Conservation (phyloP, 1,140 invertebrate genomes). For the Drosophila nannoptera region DNA sequence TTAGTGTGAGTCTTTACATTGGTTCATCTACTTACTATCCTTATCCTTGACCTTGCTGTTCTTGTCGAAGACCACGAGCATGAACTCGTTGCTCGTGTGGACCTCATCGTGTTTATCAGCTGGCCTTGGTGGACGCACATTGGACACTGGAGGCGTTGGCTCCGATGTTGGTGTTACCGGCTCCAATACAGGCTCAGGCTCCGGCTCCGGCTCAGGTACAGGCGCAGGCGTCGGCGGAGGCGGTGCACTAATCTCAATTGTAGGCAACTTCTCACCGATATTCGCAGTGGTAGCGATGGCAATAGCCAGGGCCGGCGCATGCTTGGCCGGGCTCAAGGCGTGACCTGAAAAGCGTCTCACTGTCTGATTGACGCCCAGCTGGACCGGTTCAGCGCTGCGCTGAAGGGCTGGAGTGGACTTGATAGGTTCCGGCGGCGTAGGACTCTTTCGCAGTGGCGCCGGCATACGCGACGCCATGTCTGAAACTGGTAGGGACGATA, state of each 20-base stretch:
- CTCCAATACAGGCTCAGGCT: constrained; percentile 7
- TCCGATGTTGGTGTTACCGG: constrained; percentile 30
- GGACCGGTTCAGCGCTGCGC: constrained; percentile 68
- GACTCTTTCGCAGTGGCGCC: constrained; percentile 56
- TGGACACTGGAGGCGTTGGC: constrained; percentile 22
- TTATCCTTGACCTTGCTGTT: constrained; percentile 79
- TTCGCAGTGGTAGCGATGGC: constrained; percentile 62
- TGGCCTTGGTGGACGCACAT: constrained; percentile 38
- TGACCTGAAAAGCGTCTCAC: constrained; percentile 66
- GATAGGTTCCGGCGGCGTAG: constrained; percentile 66
- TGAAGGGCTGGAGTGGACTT: constrained; percentile 64
- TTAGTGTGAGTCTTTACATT: background rate
- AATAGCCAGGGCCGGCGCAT: constrained; percentile 64
- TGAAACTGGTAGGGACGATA: constrained; percentile 15
- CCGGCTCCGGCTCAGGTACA: constrained; percentile 13
- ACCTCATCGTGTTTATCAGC: constrained; percentile 75
- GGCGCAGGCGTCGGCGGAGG: constrained; percentile 20
- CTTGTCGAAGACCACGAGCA: constrained; percentile 87
- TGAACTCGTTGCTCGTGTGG: constrained; percentile 85
- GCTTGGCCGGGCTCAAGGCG: constrained; percentile 66
- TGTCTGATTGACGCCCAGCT: constrained; percentile 68
- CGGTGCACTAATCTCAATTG: constrained; percentile 74
- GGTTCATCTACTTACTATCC: constrained; percentile 74
- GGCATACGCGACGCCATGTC: constrained; percentile 33
- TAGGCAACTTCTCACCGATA: constrained; percentile 57